These are phyloP conservation scores for Sebastes umbrosus DNA, from an alignment of 2,797 vertebrate genomes.

Conservation along the genomic window DNA sequence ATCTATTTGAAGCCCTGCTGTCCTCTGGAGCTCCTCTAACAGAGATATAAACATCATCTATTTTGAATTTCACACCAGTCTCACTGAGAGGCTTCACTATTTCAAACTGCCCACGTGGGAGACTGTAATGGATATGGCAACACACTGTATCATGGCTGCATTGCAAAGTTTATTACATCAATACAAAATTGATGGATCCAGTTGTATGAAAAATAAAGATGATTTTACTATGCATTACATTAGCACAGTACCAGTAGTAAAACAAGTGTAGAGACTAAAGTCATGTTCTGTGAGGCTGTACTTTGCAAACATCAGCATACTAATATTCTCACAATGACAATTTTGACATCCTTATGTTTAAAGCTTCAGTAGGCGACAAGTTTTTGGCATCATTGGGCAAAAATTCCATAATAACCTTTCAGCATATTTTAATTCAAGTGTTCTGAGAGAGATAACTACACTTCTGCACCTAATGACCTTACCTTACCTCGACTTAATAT, in stretches of 20 bases:
- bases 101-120: too few relatives aligned
- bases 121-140: background rate
- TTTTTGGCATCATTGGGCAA: too few relatives aligned
- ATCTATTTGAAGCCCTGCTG: background rate
- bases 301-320: background rate
- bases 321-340: background rate
- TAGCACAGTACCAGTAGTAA: too few relatives aligned
- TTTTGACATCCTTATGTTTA: background rate
- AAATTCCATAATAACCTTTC: too few relatives aligned
- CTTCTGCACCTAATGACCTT: background rate
- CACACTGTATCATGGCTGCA: too few relatives aligned
- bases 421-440: fast-evolving
- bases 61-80: too few relatives aligned
- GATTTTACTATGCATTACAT: background rate
- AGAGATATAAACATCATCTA: too few relatives aligned
- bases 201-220: background rate
- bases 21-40: too few relatives aligned
- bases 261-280: background rate
- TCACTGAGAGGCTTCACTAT: too few relatives aligned
- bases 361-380: too few relatives aligned
- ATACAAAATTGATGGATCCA: background rate
- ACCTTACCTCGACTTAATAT: background rate
- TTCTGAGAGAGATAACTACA: too few relatives aligned
- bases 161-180: background rate
- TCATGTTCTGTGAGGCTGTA: background rate